phyloP scores from a whole-genome alignment of 2,113 vertebrate species.

The Acinonyx jubatus region DNA sequence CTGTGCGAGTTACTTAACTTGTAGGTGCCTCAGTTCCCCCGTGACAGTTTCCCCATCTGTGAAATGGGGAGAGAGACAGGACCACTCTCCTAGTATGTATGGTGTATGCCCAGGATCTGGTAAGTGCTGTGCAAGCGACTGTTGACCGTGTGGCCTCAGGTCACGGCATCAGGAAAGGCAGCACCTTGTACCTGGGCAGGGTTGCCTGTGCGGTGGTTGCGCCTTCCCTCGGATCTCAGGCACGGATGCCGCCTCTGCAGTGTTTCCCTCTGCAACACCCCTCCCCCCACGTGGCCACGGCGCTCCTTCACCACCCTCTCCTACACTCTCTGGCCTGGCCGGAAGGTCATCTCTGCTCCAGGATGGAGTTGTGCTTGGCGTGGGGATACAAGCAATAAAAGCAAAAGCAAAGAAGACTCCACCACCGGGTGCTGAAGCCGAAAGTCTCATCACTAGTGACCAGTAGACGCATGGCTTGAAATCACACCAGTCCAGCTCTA shows the following conservation, averaged over 20 bases:
- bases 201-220: too few species aligned
- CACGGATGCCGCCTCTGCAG: constrained; percentile 35
- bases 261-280: constrained; percentile 22
- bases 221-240: neutral
- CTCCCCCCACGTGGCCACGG: constrained; percentile 39
- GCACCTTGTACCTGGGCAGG: neutral
- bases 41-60: neutral
- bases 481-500: neutral
- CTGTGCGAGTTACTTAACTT: neutral
- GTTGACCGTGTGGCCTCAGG: neutral
- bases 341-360: neutral
- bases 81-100: neutral
- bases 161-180: neutral
- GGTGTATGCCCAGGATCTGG: rapidly evolving
- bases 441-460: neutral
- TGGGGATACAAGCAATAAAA: neutral
- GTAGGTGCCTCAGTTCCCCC: neutral
- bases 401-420: neutral
- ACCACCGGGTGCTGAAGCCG: neutral
- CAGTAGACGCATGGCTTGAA: neutral
- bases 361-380: rapidly evolving
- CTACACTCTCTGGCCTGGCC: constrained; percentile 45
- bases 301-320: constrained; percentile 69
- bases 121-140: neutral
- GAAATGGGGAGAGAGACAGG: neutral